phyloP scores from a whole-genome alignment of 2,113 vertebrate genomes.

The Cardinalis cardinalis region DNA sequence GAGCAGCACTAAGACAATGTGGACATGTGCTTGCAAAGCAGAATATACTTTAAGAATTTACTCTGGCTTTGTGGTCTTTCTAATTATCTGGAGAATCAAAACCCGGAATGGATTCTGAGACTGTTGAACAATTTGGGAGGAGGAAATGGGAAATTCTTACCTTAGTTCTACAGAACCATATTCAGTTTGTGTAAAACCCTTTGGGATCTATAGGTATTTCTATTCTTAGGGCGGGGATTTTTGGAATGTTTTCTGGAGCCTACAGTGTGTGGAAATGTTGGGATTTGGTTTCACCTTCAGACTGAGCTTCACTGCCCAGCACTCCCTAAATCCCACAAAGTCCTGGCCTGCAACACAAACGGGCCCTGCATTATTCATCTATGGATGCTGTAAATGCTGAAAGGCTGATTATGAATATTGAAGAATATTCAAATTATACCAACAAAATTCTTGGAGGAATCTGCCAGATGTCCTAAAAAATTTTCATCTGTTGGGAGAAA shows the following conservation, averaged over 20 bases:
- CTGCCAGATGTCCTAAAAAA: background rate
- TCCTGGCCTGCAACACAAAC: background rate
- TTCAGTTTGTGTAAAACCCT: background rate
- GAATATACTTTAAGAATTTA: background rate
- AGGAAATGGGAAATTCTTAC: background rate
- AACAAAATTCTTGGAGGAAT: background rate
- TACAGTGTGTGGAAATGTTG: background rate
- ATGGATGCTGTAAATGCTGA: background rate
- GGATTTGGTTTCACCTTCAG: background rate
- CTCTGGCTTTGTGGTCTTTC: background rate
- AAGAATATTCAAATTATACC: background rate
- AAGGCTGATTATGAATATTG: background rate
- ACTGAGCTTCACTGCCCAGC: background rate
- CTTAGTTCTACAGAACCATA: background rate
- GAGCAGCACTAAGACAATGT: rapidly evolving
- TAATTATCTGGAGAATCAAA: background rate
- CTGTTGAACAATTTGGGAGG: background rate
- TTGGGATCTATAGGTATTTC: background rate
- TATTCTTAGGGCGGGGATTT: background rate
- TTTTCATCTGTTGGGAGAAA: background rate
- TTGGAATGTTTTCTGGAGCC: background rate
- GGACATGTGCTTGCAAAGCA: background rate
- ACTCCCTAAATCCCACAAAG: background rate
- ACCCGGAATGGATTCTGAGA: background rate
- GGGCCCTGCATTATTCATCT: background rate